Evolutionary conservation across 1,140 invertebrate species (phyloP).

Genomic region (Monomorium pharaonis): DNA sequence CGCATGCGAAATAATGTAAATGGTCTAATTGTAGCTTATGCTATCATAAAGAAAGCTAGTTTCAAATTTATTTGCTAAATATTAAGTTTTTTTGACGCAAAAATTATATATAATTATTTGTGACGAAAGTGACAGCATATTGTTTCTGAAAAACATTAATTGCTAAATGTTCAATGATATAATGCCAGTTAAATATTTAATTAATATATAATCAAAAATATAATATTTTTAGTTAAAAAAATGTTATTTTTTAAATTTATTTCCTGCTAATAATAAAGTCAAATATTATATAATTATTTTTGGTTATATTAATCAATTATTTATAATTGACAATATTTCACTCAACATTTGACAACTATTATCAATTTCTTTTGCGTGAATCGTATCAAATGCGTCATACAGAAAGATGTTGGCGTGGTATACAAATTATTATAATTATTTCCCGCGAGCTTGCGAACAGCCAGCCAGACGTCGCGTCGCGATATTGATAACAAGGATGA

Average conservation of each 20-base stretch:
- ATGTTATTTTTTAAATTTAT: too few species aligned
- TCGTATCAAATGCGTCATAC: constrained; percentile 3
- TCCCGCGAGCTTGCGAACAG: constrained; percentile 21
- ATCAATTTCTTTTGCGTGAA: background rate
- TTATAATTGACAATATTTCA: too few species aligned
- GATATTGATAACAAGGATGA: constrained; percentile 54
- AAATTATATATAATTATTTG: constrained; percentile 34
- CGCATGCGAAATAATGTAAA: too few species aligned
- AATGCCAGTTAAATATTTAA: too few species aligned
- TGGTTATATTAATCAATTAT: too few species aligned
- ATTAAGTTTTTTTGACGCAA: background rate
- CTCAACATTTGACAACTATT: too few species aligned
- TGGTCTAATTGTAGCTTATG: background rate
- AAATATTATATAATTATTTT: too few species aligned
- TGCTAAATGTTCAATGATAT: too few species aligned
- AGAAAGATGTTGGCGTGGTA: constrained; percentile 46
- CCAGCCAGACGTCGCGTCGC: constrained; percentile 14
- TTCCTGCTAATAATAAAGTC: too few species aligned
- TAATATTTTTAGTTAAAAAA: too few species aligned
- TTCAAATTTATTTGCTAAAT: constrained; percentile 21
- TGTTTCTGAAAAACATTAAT: too few species aligned
- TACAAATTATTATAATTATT: constrained; percentile 60
- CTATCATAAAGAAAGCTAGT: background rate
- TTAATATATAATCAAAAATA: too few species aligned
- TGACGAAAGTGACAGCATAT: background rate